Evolutionary conservation across 2,797 vertebrate species (phyloP).

Genomic region (Myotis pilosus): DNA sequence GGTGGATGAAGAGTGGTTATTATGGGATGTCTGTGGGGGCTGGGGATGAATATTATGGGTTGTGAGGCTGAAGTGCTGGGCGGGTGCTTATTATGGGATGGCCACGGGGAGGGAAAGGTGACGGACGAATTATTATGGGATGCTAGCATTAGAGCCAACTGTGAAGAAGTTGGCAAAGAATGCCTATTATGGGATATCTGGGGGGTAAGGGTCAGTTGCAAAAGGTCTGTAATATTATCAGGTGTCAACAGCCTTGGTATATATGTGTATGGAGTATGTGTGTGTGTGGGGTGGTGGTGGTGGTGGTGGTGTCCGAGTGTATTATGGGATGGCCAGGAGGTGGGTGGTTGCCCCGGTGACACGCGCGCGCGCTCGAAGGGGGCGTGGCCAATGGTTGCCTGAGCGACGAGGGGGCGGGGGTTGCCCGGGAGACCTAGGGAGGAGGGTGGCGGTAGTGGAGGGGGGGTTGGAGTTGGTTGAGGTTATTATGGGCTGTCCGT

Average conservation of each 20-base stretch:
- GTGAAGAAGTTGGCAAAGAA: slow-evolving; percentile 78
- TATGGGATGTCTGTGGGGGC: slow-evolving; percentile 80
- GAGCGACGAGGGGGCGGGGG: slow-evolving; percentile 84
- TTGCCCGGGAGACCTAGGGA: slow-evolving; percentile 87
- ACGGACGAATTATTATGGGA: slow-evolving; percentile 84
- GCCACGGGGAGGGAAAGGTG: slow-evolving; percentile 81
- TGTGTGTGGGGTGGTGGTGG: background rate
- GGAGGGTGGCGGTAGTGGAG: slow-evolving; percentile 74
- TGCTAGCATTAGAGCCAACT: slow-evolving; percentile 74
- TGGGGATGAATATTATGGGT: slow-evolving; percentile 85
- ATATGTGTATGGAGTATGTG: slow-evolving; percentile 30
- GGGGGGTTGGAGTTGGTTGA: slow-evolving; percentile 77
- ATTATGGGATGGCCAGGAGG: slow-evolving; percentile 80
- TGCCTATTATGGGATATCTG: slow-evolving; percentile 75
- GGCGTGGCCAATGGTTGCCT: slow-evolving; percentile 77
- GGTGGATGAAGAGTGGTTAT: slow-evolving; percentile 74
- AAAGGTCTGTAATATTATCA: slow-evolving; percentile 59
- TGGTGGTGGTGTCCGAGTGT: slow-evolving; percentile 62
- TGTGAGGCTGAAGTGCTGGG: slow-evolving; percentile 75
- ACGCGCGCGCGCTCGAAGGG: slow-evolving; percentile 74
- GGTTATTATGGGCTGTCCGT: slow-evolving; percentile 85
- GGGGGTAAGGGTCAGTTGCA: slow-evolving; percentile 58
- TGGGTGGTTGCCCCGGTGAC: slow-evolving; percentile 80
- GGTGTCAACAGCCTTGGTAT: slow-evolving; percentile 55
- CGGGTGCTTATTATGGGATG: slow-evolving; percentile 84